These are phyloP conservation scores for Indri indri DNA, from an alignment of 2,113 vertebrate species.

Conservation along the genomic window DNA sequence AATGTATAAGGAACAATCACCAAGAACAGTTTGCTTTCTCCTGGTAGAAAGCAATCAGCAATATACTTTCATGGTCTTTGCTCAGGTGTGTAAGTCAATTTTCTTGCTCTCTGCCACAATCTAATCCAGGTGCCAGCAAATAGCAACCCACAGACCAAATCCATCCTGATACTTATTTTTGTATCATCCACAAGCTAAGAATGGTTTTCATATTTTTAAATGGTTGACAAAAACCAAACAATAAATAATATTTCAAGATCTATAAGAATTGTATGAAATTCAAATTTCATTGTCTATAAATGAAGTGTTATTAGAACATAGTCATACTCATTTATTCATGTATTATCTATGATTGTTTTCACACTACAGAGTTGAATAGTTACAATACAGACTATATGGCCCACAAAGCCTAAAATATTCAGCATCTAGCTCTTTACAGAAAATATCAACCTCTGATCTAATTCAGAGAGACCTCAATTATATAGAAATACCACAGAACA, in stretches of 20 bases:
- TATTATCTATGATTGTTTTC: background rate
- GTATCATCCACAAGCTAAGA: background rate
- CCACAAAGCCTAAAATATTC: background rate
- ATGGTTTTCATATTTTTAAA: background rate
- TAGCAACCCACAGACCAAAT: background rate
- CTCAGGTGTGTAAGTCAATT: background rate
- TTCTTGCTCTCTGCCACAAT: background rate
- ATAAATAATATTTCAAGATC: background rate
- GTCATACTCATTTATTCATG: background rate
- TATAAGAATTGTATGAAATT: background rate
- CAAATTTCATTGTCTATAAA: background rate
- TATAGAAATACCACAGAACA: background rate
- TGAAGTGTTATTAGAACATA: background rate
- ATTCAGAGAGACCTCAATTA: background rate
- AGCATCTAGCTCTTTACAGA: background rate
- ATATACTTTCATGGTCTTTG: background rate
- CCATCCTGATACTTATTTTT: background rate
- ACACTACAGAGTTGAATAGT: background rate
- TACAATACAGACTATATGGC: background rate
- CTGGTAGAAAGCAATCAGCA: background rate
- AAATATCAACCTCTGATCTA: background rate
- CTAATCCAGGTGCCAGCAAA: background rate
- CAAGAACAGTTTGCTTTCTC: background rate
- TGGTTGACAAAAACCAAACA: background rate
- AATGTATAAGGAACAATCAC: background rate